Conservation (phyloP, 2,888 invertebrate species). For the Tachina lurida region DNA sequence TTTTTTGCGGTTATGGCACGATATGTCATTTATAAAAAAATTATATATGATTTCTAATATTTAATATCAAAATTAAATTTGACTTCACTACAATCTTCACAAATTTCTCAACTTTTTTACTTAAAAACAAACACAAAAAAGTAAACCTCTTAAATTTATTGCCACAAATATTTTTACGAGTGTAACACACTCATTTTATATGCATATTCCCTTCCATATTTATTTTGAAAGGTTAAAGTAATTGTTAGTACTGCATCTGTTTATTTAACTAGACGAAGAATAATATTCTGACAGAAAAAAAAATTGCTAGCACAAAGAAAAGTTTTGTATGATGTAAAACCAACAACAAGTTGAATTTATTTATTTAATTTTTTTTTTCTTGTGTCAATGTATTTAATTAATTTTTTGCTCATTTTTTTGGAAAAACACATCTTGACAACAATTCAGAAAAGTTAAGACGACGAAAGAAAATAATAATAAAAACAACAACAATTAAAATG, state of each 20-base stretch:
- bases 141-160: no score
- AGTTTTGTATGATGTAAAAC: not conserved
- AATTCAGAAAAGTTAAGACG: conserved; percentile 41
- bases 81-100: no score
- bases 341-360: conserved; percentile 16
- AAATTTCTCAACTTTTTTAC: no score
- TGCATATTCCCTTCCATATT: not conserved
- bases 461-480: conserved; percentile 10
- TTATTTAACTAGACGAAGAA: not conserved
- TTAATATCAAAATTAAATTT: no score
- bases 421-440: conserved; percentile 54
- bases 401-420: conserved; percentile 18
- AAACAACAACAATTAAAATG: conserved; percentile 18
- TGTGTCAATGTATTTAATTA: conserved; percentile 64
- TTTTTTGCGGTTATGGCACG: no score
- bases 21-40: no score
- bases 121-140: no score
- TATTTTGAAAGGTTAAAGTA: not conserved
- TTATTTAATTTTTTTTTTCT: not conserved
- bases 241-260: not conserved
- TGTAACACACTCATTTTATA: not conserved
- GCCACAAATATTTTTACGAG: not conserved
- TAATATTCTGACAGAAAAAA: not conserved
- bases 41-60: no score
- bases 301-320: not conserved